phyloP scores from a whole-genome alignment of 2,888 invertebrate species.

The Antheraea assamensis region DNA sequence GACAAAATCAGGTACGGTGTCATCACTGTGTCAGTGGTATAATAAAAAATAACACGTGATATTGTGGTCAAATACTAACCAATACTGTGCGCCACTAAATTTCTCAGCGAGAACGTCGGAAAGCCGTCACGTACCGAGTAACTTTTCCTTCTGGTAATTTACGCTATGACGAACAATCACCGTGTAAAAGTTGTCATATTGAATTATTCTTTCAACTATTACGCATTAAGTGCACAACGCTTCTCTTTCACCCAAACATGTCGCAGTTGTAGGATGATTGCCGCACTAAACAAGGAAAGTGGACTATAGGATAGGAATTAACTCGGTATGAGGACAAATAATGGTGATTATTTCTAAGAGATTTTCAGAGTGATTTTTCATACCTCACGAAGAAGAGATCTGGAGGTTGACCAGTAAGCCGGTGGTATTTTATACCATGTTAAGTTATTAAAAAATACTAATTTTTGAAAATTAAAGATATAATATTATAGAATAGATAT shows the following conservation, averaged over 20 bases:
- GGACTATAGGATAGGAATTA: neutral
- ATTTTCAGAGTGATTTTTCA: neutral
- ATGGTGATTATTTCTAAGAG: neutral
- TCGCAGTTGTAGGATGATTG: neutral
- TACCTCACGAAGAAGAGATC: neutral
- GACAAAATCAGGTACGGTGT: neutral
- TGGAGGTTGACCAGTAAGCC: neutral
- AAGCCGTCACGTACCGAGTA: neutral
- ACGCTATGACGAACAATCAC: neutral
- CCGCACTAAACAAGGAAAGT: neutral
- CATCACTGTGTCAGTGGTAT: too few species aligned
- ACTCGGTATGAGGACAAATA: neutral
- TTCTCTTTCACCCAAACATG: neutral
- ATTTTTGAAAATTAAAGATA: neutral
- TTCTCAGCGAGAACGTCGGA: too few species aligned
- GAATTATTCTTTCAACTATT: neutral
- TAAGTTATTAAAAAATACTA: neutral
- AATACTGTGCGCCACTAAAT: too few species aligned
- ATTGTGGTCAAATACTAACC: too few species aligned
- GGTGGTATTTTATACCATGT: neutral
- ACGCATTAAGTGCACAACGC: neutral
- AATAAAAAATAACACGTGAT: too few species aligned
- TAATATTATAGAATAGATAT: too few species aligned
- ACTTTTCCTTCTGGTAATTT: neutral
- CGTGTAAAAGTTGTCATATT: neutral